Evolutionary conservation across 2,113 vertebrate genomes (phyloP), one percentile per base, ranked within the genome.

Genomic region (Petrocephalus microphthalmus): DNA sequence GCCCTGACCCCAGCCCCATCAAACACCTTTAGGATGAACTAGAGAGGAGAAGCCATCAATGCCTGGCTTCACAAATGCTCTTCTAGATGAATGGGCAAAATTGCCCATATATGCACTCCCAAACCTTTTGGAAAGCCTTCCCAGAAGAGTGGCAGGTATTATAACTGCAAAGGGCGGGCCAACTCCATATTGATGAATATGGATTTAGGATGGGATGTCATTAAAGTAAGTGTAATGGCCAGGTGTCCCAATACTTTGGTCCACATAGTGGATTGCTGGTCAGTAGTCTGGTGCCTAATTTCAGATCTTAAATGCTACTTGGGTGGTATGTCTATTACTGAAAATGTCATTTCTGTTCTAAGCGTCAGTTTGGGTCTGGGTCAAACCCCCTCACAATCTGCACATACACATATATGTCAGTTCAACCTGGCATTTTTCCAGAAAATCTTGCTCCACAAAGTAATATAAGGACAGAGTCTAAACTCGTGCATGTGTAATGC

Each of bases 401-500:
- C 42, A 47, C 78, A 82, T 19, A 10, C 33, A 82, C 81, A 51
- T n/a, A 52, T 47, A 19, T 84, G 13, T 51, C 49, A 84, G 20
- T 51, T 84, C 20, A 51, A 74, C 15, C 33, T 78, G 71, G 37
- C 15, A 5, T 52, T 15, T 51, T 29, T 52, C 82, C 22, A 51
- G 82, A 52, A 25, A 25, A 84, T 25, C 45, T 84, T 84, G 81
- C 22, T 22, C 20, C 17, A 51, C 42, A n/a, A 49, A 13, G 42
- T 84, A 84, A 52, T 15, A 52, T 84, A 51, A 84, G 82, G 82
- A 8, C 49, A 84, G 49, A 78, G 33, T 42, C 71, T 42, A 78
- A 78, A 56, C 84, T 86, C 19, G 85, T 42, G 85, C 85, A 86
- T 86, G 85, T 86, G 15, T 57, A 86, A 57, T 64, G 85, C 85